These are phyloP conservation scores for Corythornis cristatus DNA, from an alignment of 2,113 vertebrate genomes.

Conservation along the genomic window DNA sequence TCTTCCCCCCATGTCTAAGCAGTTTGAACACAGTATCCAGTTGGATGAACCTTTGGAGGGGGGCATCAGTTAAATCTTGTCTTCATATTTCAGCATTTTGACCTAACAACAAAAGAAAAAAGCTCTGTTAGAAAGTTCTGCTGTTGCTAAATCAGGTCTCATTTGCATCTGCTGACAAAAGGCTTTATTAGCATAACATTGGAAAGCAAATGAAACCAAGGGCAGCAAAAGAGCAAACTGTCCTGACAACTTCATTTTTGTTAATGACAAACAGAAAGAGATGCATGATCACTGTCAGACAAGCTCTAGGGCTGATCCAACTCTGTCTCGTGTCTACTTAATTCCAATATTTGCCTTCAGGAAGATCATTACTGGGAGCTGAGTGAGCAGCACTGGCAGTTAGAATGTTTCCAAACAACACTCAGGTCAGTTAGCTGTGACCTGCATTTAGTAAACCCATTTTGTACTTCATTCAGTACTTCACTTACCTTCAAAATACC, in stretches of 20 bases:
- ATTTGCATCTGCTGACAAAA: slow-evolving; percentile 25
- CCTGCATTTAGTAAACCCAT: background rate
- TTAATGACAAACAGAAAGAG: slow-evolving; percentile 6
- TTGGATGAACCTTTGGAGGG: background rate
- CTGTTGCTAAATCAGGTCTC: background rate
- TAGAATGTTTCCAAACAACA: background rate
- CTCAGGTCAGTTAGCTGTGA: background rate
- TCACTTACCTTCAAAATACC: background rate
- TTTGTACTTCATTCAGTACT: background rate
- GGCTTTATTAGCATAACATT: background rate
- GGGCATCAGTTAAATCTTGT: background rate
- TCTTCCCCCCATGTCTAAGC: background rate
- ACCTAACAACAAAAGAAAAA: background rate
- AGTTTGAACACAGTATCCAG: background rate
- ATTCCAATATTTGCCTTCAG: background rate
- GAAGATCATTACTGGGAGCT: background rate
- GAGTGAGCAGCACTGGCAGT: background rate
- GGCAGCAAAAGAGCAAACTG: background rate
- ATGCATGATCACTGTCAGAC: background rate
- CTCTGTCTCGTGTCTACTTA: background rate
- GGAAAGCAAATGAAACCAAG: background rate
- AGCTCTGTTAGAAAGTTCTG: background rate
- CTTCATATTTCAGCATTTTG: background rate
- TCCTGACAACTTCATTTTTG: background rate
- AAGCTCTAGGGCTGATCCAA: background rate